phyloP scores from a whole-genome alignment of 2,888 invertebrate genomes.

The Dascillus cervinus region DNA sequence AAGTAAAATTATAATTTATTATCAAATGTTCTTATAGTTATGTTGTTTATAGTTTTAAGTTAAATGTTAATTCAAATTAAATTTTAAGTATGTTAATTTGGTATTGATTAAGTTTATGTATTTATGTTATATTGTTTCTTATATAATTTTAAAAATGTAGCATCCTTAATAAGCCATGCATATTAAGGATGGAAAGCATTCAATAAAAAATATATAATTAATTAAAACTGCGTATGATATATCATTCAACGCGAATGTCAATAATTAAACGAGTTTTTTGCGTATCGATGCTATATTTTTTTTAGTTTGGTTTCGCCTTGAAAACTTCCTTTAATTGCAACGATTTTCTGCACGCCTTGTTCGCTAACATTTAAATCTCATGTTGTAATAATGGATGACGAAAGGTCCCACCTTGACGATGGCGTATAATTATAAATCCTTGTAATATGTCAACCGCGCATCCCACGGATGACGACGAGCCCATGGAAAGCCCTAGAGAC shows the following conservation, averaged over 20 bases:
- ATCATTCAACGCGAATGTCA: conserved; percentile 9
- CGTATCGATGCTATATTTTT: conserved; percentile 8
- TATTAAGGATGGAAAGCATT: too few species aligned
- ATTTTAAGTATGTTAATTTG: too few species aligned
- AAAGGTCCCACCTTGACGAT: conserved; percentile 22
- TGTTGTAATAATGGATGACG: conserved; percentile 21
- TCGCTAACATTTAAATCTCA: conserved; percentile 16
- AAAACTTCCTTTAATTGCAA: conserved; percentile 12
- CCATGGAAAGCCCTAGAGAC: conserved; percentile 16
- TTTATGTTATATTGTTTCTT: too few species aligned
- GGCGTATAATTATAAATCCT: conserved; percentile 23
- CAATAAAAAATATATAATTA: too few species aligned
- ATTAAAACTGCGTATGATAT: too few species aligned
- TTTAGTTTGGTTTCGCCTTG: conserved; percentile 10
- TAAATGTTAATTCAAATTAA: too few species aligned
- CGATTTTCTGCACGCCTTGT: conserved; percentile 19
- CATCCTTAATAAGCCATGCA: too few species aligned
- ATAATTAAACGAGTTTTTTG: conserved; percentile 12
- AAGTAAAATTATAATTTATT: too few species aligned
- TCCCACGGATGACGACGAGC: conserved; percentile 21
- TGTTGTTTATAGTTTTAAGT: too few species aligned
- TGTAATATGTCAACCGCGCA: conserved; percentile 24
- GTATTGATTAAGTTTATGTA: too few species aligned
- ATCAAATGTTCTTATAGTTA: too few species aligned
- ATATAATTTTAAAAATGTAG: too few species aligned